A percentile compares a stretch with the other conserved stretches of the same genome.
These are phyloP conservation scores for Hylaeus anthracinus DNA, from an alignment of 1,140 invertebrate genomes.

Conservation along the genomic window DNA sequence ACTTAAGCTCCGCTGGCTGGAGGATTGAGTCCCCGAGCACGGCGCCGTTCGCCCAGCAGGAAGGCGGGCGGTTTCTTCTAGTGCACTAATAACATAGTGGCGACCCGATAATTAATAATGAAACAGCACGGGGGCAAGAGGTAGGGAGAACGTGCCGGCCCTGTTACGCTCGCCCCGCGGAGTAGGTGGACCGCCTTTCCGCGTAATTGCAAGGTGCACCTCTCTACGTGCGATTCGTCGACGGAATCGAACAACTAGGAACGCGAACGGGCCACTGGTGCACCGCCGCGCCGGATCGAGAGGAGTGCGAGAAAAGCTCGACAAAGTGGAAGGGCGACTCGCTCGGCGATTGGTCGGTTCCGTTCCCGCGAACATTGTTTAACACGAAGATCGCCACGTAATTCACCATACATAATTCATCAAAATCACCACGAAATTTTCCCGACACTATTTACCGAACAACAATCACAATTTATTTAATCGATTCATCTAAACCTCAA, in stretches of 20 bases:
- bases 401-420: too few relatives aligned
- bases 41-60: constrained; percentile 34
- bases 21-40: constrained; percentile 30
- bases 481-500: too few relatives aligned
- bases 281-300: neutral
- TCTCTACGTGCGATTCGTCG: constrained; percentile 60
- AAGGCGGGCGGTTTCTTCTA: constrained; percentile 74
- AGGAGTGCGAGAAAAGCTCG: neutral
- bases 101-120: constrained; percentile 78
- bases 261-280: constrained; percentile 19
- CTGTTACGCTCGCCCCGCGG: constrained; percentile 46
- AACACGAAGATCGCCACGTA: too few relatives aligned
- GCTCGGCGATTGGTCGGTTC: too few relatives aligned
- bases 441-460: too few relatives aligned
- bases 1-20: constrained; percentile 62
- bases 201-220: constrained; percentile 66
- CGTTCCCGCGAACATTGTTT: too few relatives aligned
- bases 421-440: too few relatives aligned
- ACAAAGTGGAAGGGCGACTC: too few relatives aligned
- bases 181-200: constrained; percentile 67
- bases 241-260: constrained; percentile 42
- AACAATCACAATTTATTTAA: too few relatives aligned
- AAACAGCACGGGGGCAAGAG: constrained; percentile 38
- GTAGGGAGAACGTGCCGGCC: constrained; percentile 21
- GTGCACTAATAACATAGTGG: constrained; percentile 78